Conservation (phyloP, 30 jellyfish, hydroid and myxozoan species). For the Aurelia coerulea region DNA sequence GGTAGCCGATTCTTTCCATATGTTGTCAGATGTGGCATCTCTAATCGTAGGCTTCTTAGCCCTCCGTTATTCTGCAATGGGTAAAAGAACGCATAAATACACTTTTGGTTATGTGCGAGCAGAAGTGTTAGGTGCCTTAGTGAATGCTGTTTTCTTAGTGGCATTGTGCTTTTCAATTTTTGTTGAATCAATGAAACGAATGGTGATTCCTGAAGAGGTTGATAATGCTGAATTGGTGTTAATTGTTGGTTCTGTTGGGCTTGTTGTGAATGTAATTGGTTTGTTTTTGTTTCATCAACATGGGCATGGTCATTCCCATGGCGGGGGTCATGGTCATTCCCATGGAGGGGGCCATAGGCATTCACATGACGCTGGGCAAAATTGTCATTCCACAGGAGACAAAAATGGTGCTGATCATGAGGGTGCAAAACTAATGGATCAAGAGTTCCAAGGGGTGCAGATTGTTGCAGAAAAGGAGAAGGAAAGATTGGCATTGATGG, state of each 20-base stretch:
- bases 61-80: conserved; percentile 75
- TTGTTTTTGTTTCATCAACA: conserved; percentile 95
- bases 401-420: conserved; percentile 18
- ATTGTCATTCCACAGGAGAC: too few relatives aligned
- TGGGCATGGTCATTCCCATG: conserved; percentile 83
- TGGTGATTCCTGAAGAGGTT: conserved; percentile 84
- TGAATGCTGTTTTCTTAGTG: conserved; percentile 95
- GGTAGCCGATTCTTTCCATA: conserved; percentile 99
- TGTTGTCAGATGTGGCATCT: conserved; percentile 98
- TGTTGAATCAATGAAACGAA: conserved; percentile 88
- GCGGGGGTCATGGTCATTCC: conserved; percentile 78
- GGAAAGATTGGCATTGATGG: neutral
- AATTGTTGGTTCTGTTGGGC: conserved; percentile 85
- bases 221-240: conserved; percentile 81
- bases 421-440: neutral
- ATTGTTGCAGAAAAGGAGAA: neutral
- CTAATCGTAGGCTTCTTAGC: conserved; percentile 96
- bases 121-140: conserved; percentile 97
- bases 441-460: too few relatives aligned
- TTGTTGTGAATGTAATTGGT: conserved; percentile 91
- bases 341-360: conserved; percentile 31
- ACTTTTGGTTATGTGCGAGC: conserved; percentile 99
- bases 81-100: conserved; percentile 87
- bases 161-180: conserved; percentile 94
- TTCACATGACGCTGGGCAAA: too few relatives aligned